Percentiles rank a stretch among this genome's conserved stretches.
These are phyloP conservation scores for Neolamprologus modestus DNA, from an alignment of 2,113 vertebrate genomes.

Conservation along the genomic window DNA sequence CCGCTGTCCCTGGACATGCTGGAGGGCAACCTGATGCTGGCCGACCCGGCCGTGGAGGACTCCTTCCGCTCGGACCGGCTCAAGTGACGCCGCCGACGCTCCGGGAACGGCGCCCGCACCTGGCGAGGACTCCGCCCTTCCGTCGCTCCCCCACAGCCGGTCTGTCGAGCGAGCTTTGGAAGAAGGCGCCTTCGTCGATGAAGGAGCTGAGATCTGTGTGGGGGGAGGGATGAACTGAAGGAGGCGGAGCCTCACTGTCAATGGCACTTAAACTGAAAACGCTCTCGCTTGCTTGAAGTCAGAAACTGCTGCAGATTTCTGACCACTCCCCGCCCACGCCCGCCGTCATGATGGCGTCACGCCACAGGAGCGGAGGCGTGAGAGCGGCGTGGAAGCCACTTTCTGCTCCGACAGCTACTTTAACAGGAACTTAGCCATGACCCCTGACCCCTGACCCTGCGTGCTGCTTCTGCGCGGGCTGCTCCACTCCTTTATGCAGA, in stretches of 20 bases:
- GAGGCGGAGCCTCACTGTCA: neutral
- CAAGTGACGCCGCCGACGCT: conserved; percentile 64
- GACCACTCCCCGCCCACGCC: neutral
- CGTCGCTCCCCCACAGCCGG: neutral
- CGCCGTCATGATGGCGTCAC: neutral
- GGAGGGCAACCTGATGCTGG: conserved; percentile 84
- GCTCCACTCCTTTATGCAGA: neutral
- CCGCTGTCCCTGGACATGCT: conserved; percentile 84
- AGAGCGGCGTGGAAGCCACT: neutral
- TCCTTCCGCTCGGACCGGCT: conserved; percentile 87
- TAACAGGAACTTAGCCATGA: conserved; percentile 33
- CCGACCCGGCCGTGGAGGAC: conserved; percentile 86
- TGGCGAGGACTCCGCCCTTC: neutral
- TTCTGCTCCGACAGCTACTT: neutral
- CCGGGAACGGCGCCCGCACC: neutral
- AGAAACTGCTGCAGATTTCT: neutral
- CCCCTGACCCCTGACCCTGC: neutral
- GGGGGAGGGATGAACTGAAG: neutral
- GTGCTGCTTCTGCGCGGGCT: neutral
- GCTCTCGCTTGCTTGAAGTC: conserved; percentile 30
- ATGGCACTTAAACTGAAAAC: conserved; percentile 47
- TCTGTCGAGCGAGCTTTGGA: neutral
- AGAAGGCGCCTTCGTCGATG: neutral
- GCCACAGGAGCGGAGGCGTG: neutral
- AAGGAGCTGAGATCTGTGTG: neutral